Evolutionary conservation across 2,888 invertebrate genomes (phyloP), one percentile per base, ranked within the genome.

Genomic region (Caenorhabditis plicata): DNA sequence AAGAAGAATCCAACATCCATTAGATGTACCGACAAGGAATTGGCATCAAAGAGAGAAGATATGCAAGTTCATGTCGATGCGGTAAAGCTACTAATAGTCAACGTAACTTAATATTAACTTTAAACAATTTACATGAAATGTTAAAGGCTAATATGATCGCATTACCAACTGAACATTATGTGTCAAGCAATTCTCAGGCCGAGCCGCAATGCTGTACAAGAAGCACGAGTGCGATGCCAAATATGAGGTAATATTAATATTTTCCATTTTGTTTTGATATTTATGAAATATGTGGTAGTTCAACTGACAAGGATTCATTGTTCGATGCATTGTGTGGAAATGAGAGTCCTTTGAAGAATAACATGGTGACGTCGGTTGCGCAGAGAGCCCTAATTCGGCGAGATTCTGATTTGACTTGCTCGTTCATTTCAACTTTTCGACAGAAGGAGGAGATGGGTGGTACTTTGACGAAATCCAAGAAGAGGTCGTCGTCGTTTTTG

Each of bases 331-430:
- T 35, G 9, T 20, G 20, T 4, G 19, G 35, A 13, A 20, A 4
- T 3, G 19, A 35, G 17, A 8, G n/a, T 8, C 20, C 35, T 35
- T 35, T 20, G 3, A 20, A 17, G 17, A 20, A 17, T 13, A 35
- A 17, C 3, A 35, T 20, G 17, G 20, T 35, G 35, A 20, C 20
- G 8, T 20, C 19, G 5, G 35, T 35, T 17, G 35, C 35, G 20
- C n/a, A n/a, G n/a, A n/a, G 17, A 17, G 35, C 35, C 3, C 19
- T 20, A 15, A 35, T 35, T 17, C 25, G 57, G 19, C n/a, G 57
- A 32, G 57, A 57, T 40, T 57, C 57, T n/a, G 57, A 57, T 51
- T 27, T 57, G 33, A 51, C 51, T n/a, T n/a, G n/a, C n/a, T n/a
- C n/a, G n/a, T n/a, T n/a, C n/a, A n/a, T n/a, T n/a, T n/a, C n/a